Evolutionary conservation across 2,113 vertebrate genomes (phyloP), one percentile per base, ranked within the genome.

Genomic region (Chiloscyllium plagiosum): DNA sequence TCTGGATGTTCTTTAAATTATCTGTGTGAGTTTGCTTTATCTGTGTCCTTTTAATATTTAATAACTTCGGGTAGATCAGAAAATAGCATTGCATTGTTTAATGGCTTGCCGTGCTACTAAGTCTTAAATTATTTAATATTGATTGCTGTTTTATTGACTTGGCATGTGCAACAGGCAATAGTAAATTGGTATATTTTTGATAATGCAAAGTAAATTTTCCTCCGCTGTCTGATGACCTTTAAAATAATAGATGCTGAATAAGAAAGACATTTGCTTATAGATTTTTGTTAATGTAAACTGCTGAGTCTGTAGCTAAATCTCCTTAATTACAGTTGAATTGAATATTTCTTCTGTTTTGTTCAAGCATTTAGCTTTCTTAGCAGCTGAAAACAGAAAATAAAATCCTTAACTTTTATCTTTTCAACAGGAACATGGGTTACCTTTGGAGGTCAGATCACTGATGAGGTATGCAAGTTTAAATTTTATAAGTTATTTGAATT

Each of bases 361-460:
- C 37, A 24, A 65, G 52, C 26, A 33, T 66, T 24, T 83, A 15
- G n/a, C 17, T 93, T 93, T 92, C 50, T 90, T 90, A 90, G 17
- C 26, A 65, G 52, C 56, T 90, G 4, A 92, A 92, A 72, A 52
- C 68, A 33, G 42, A 94, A 13, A 66, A n/a, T 94, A 47, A 42
- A 70, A 10, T 52, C 5, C 15, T 61, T 29, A 37, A 78, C 7
- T 96, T 96, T 2, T 89, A 83, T 78, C 26, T 80, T 65, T 90
- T 96, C 96, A 96, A 3, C 96, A 99, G 99, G 99, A 97, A 99
- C 99, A 97, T 99, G 99, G 99, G 99, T 99, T 97, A 99, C 99
- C 1, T 99, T 99, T 0, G 99, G 99, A 65, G 99, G 99, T 96
- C 99, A 99, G 97, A 98, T 99, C 97, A 99, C 99, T 0, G 99